Percentiles rank a stretch among this genome's conserved stretches.
Conservation (phyloP, 1,140 invertebrate species). For the Brachionus manjavacas region DNA sequence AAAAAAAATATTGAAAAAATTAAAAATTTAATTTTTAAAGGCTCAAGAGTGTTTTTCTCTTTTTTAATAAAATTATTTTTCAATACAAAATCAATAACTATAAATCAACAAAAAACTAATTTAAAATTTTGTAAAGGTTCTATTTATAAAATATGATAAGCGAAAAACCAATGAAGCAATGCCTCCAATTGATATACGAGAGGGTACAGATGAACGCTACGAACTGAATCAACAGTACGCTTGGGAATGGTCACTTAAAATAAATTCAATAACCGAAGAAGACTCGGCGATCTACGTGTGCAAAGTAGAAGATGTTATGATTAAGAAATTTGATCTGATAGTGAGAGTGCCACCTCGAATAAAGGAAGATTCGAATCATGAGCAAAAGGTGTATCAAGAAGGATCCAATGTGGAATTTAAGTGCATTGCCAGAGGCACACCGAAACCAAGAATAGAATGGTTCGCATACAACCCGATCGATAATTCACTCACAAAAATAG, state of each 20-base stretch:
- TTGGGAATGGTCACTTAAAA: conserved; percentile 35
- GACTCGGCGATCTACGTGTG: conserved; percentile 35
- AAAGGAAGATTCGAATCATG: conserved; percentile 15
- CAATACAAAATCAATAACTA: not conserved
- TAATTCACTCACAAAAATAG: not conserved
- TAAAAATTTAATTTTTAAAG: too few species aligned
- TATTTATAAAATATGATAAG: conserved; percentile 39
- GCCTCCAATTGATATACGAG: conserved; percentile 1
- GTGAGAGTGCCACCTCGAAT: conserved; percentile 15
- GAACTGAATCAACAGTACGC: conserved; percentile 30
- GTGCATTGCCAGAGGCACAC: not conserved
- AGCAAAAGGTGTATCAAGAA: conserved; percentile 1
- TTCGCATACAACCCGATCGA: not conserved
- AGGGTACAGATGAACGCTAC: conserved; percentile 8
- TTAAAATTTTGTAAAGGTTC: not conserved
- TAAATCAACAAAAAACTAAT: not conserved
- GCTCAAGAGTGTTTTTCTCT: too few species aligned
- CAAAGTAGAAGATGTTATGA: not conserved
- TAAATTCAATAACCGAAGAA: conserved; percentile 39
- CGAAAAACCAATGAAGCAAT: not conserved
- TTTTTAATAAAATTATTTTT: too few species aligned
- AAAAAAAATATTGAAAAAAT: too few species aligned
- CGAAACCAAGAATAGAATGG: not conserved
- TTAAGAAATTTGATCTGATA: conserved; percentile 38
- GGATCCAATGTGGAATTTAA: not conserved